phyloP scores from a whole-genome alignment of 2,113 vertebrate genomes.

The Sinocyclocheilus maitianheensis region DNA sequence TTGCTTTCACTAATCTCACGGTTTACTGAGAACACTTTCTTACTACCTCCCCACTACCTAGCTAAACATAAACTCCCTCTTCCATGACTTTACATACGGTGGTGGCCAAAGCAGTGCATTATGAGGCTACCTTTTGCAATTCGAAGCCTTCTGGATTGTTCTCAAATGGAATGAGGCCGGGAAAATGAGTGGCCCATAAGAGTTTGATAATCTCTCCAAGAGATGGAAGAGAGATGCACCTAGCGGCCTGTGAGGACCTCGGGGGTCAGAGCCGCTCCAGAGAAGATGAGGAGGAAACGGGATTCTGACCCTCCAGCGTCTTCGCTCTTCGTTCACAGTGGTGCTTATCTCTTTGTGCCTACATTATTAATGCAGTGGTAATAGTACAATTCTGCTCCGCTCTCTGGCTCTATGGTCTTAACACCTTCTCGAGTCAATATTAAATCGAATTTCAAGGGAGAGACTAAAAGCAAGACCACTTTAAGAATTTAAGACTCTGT shows the following conservation, averaged over 20 bases:
- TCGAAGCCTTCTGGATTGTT: constrained; percentile 26
- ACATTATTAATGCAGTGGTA: constrained; percentile 55
- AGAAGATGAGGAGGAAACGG: constrained; percentile 48
- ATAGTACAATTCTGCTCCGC: constrained; percentile 8
- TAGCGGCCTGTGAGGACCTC: constrained; percentile 11
- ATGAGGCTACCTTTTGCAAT: neutral
- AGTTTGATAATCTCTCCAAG: constrained; percentile 31
- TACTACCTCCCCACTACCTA: neutral
- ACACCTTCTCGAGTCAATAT: constrained; percentile 24
- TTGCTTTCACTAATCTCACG: neutral
- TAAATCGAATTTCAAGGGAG: constrained; percentile 39
- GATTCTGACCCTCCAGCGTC: constrained; percentile 32
- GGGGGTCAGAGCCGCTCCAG: neutral
- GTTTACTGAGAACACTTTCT: neutral
- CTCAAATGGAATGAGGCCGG: neutral
- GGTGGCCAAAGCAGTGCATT: too few species aligned
- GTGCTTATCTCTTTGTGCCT: constrained; percentile 37
- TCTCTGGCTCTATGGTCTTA: constrained; percentile 29
- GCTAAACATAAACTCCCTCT: neutral
- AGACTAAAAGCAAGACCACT: neutral
- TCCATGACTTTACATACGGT: too few species aligned
- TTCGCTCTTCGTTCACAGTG: neutral
- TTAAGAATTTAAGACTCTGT: constrained; percentile 29
- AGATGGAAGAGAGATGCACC: constrained; percentile 46
- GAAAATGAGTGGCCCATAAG: neutral